A percentile compares a stretch with the other conserved stretches of the same genome.
phyloP scores from a whole-genome alignment of 2,113 vertebrate genomes.

The Nyctereutes procyonoides region DNA sequence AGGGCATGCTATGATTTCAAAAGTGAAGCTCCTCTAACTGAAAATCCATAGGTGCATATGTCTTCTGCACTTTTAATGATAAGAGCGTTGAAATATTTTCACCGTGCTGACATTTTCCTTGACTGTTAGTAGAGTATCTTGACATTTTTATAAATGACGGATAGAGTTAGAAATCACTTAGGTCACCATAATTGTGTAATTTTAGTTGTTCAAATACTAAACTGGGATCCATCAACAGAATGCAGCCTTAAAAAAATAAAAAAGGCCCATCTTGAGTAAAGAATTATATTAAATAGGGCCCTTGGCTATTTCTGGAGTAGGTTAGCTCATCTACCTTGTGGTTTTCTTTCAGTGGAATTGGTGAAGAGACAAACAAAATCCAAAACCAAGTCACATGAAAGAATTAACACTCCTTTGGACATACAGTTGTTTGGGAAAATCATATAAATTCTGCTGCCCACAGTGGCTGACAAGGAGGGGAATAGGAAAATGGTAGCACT shows the following conservation, averaged over 20 bases:
- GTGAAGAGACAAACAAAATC: constrained; percentile 67
- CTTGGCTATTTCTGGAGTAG: constrained; percentile 43
- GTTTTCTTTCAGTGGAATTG: constrained; percentile 72
- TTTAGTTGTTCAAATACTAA: constrained; percentile 12
- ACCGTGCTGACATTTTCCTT: neutral
- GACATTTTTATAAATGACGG: constrained; percentile 48
- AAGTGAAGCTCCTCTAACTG: neutral
- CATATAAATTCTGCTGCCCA: neutral
- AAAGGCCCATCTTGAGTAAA: constrained; percentile 1
- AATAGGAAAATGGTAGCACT: neutral
- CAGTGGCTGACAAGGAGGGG: neutral
- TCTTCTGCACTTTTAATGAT: neutral
- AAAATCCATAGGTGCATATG: neutral
- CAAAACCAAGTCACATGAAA: constrained; percentile 62
- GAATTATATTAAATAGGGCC: constrained; percentile 56
- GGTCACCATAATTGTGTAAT: constrained; percentile 18
- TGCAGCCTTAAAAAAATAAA: neutral
- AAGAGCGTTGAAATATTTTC: constrained; percentile 13
- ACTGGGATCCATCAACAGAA: neutral
- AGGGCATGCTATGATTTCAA: neutral
- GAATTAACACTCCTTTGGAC: neutral
- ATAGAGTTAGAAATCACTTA: constrained; percentile 13
- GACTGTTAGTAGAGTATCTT: constrained; percentile 10
- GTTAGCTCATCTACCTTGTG: constrained; percentile 60
- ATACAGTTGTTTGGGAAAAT: neutral